Evolutionary conservation across 2,888 invertebrate genomes (phyloP).

Genomic region (Tachina grossa): DNA sequence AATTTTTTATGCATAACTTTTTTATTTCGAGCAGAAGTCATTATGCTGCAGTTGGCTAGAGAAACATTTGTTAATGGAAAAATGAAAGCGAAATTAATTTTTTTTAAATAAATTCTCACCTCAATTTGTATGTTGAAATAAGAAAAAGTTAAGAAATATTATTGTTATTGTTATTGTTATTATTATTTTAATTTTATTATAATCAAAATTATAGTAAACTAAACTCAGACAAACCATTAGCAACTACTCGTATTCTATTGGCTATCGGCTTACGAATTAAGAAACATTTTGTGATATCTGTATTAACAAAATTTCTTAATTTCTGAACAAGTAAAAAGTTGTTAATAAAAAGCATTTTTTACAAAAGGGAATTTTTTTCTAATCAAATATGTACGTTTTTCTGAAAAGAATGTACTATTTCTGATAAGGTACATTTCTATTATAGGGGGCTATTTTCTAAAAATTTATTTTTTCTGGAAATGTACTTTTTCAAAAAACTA

Average conservation of each 20-base stretch:
- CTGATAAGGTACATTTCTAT: not conserved
- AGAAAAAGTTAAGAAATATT: too few relatives aligned
- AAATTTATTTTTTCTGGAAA: not conserved
- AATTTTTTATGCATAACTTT: conserved; percentile 8
- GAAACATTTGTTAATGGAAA: not conserved
- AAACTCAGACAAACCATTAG: too few relatives aligned
- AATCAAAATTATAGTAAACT: too few relatives aligned
- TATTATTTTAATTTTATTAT: too few relatives aligned
- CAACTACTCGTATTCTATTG: too few relatives aligned
- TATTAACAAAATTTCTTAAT: too few relatives aligned
- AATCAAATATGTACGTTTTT: not conserved
- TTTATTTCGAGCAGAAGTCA: conserved; percentile 22
- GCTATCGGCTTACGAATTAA: too few relatives aligned
- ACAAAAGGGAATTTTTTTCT: not conserved
- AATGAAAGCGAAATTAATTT: not conserved
- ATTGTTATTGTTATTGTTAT: too few relatives aligned
- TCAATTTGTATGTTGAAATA: too few relatives aligned
- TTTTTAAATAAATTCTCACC: too few relatives aligned
- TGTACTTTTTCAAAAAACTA: not conserved
- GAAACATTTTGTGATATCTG: too few relatives aligned
- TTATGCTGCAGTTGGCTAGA: not conserved
- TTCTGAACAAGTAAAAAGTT: too few relatives aligned
- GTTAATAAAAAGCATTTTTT: not conserved
- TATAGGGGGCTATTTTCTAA: not conserved
- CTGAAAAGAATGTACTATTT: not conserved